phyloP scores from a whole-genome alignment of 1,140 invertebrate genomes.

The Leucophenga varia region DNA sequence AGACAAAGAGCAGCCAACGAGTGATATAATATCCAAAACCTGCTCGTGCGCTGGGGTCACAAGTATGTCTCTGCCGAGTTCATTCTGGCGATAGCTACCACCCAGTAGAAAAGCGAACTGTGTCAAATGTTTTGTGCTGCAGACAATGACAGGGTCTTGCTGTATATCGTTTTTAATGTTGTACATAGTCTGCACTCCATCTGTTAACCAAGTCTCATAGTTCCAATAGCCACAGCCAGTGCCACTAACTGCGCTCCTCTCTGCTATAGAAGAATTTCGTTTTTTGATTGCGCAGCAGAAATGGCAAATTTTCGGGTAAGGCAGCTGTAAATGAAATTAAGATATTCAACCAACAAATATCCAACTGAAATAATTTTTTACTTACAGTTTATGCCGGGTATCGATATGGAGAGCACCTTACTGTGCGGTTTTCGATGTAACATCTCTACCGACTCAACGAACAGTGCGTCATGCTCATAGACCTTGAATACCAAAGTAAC shows the following conservation, averaged over 20 bases:
- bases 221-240: constrained; percentile 49
- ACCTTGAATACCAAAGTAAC: constrained; percentile 36
- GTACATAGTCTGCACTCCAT: constrained; percentile 22
- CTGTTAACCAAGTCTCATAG: constrained; percentile 37
- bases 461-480: constrained; percentile 39
- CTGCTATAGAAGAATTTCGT: constrained; percentile 4
- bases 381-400: constrained; percentile 39
- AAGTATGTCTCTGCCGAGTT: constrained; percentile 36
- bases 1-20: constrained; percentile 63
- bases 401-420: constrained; percentile 40
- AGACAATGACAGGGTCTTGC: constrained; percentile 41
- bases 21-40: constrained; percentile 62
- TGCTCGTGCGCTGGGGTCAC: constrained; percentile 54
- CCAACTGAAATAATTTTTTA: no score
- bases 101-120: constrained; percentile 64
- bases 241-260: neutral
- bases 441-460: constrained; percentile 29
- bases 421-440: constrained; percentile 20
- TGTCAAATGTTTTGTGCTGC: constrained; percentile 64
- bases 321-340: constrained; percentile 12
- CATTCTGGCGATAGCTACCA: constrained; percentile 45
- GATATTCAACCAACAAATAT: no score
- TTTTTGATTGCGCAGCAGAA: constrained; percentile 27
- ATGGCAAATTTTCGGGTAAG: constrained; percentile 24
- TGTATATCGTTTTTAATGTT: no score